Base-by-base conservation (phyloP, 2,113 vertebrate genomes). In the Lepisosteus oculatus region DNA sequence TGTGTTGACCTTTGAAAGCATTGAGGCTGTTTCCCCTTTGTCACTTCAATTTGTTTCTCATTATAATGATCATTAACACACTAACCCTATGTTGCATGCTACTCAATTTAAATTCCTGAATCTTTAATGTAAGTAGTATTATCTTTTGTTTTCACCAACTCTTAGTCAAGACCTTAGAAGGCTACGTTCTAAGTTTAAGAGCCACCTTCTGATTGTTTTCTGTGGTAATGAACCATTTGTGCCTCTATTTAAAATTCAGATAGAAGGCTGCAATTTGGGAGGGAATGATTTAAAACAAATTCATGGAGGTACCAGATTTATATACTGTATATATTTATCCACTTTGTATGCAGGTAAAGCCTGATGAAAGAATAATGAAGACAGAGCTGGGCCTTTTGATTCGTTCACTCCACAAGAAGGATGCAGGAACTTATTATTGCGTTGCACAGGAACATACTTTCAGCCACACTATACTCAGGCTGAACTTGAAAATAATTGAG, bases 401-500 rank as follows among this genome's bases (percentile, higher is more conserved):
- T 71, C 96, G 96, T 63, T 95, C 93, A 67, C 80, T 99, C 76
- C 94, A 94, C 8, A 85, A 78, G 14, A 88, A 84, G 41, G 97
- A 99, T 3, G 90, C 90, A 0, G 97, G 97, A 7, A 77, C 91
- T 13, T 99, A 99, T 72, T 83, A 91, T 56, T 99, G 97, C 80
- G 92, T 93, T 63, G 95, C 96, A 0, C 94, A 96, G 83, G 97
- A 99, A 68, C 95, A 95, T 85, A 92, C 92, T 65, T 99, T 99
- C 61, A 87, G 93, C 69, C 94, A 93, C 71, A 95, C 94, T 6
- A 81, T 99, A 0, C 89, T 93, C 45, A 95, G 85, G 70, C 81
- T 99, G 80, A 93, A 86, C 3, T 79, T 99, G 7, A 95, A 94
- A 0, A 86, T 99, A 56, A 92, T 99, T 5, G 90, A 95, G 71